Evolutionary conservation across 2,888 invertebrate genomes (phyloP), one percentile per base, ranked within the genome.

Genomic region (Amaurobius ferox): DNA sequence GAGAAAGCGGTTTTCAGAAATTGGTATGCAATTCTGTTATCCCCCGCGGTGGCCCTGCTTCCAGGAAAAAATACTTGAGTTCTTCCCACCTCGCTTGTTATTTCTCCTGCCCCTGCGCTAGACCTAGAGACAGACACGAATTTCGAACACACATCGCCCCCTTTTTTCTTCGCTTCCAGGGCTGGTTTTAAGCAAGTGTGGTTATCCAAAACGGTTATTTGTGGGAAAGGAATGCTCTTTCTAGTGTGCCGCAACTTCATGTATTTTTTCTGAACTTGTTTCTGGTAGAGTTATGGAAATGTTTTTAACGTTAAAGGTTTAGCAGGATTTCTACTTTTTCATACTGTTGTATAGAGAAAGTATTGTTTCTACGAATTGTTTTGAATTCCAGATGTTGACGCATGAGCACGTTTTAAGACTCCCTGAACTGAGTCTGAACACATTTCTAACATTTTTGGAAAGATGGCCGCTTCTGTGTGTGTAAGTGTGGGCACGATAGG

Each of bases 1-100:
- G 23, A 23, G 23, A 35, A 66, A 66, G 66, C 66, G 66, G 66
- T 35, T 66, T 66, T 66, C 19, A 30, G 30, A 66, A 66, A 32
- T 66, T 66, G 68, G 68, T 68, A 68, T 68, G 68, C 68, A 35
- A 40, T 35, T 28, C 40, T 40, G 39, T 23, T 32, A 71, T 62
- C 64, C 79, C 79, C 79, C 23, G 48, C 61, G 66, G 67, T 66
- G 55, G 67, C 32, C 61, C 19, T 55, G 32, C 30, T 74, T 81
- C 80, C 44, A 23, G 74, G 80, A 81, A 81, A 80, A 81, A 81
- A 81, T 74, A 28, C 71, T 71, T 79, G 19, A 55, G 66, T 26
- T 19, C 55, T 3, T 40, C 55, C 71, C 40, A 61, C 62, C 68
- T 48, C 61, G 28, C 30, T 35, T 28, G 16, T 35, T 35, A n/a